Base-by-base conservation (phyloP, 1,140 invertebrate genomes). In the Lucilia sericata region DNA sequence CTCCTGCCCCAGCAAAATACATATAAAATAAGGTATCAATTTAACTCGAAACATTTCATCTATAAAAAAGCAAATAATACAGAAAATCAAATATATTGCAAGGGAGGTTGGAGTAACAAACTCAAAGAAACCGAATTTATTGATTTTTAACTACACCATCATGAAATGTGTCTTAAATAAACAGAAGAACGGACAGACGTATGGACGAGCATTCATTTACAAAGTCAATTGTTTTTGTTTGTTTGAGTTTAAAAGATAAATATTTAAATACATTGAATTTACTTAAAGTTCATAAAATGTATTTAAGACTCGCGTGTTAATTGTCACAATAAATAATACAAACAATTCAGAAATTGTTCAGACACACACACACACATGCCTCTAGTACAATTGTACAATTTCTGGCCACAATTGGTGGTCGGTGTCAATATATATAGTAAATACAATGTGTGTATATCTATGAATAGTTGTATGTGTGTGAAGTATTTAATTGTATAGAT, bases 271-370 rank as follows among this genome's bases (percentile, higher is more conserved):
- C 51, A 13, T 10, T 21, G 60, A 65, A 65, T 82, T 82, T 82
- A 82, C 49, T 82, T 74, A 65, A 82, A 65, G 55, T 82, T 70
- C 13, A 82, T 82, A 82, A 82, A 82, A 30, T 47, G 82, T 82
- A 74, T 82, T 82, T 82, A 82, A 70, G 82, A 82, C 30, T 34
- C 82, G 82, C 25, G 55, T 82, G 82, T 74, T 82, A 82, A 82
- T 82, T 82, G 82, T 82, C 51, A 70, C 34, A 82, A 82, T 70
- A 82, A 82, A 82, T 51, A 82, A 82, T 74, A 80, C 34, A 49
- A 13, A 49, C 21, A 12, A n/a, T 21, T 21, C 13, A 78, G 17
- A 51, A 13, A 49, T 19, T 21, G 42, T 21, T 21, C 13, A 78
- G 17, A 51, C 10, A 80, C 47, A 51, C 21, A 19, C 21, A 70